Percentiles rank a stretch among this genome's conserved stretches.
Evolutionary conservation across 2,888 invertebrate genomes (phyloP).

Genomic region (Atherix ibis): DNA sequence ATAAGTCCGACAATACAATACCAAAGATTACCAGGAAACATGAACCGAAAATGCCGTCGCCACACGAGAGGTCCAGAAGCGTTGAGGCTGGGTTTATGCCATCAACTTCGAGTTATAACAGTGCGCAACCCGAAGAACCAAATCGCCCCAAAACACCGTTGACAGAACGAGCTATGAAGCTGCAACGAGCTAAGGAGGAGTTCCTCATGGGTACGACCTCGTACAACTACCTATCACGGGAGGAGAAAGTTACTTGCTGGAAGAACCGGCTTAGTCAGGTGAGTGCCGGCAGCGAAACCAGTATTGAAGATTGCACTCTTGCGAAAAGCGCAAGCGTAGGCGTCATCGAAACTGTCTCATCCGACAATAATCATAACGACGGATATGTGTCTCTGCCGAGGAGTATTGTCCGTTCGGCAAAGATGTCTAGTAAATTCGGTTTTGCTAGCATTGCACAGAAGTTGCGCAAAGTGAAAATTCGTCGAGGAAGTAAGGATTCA

Average conservation of each 20-base stretch:
- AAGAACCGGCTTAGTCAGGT: slow-evolving; percentile 39
- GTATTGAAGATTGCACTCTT: slow-evolving; percentile 35
- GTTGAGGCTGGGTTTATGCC: slow-evolving; percentile 9
- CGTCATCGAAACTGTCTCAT: slow-evolving; percentile 39
- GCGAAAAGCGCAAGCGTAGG: slow-evolving; percentile 61
- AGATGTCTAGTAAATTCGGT: slow-evolving; percentile 32
- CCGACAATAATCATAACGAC: slow-evolving; percentile 24
- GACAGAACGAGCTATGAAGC: slow-evolving; percentile 39
- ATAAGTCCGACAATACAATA: slow-evolving; percentile 24
- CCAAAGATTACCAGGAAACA: slow-evolving; percentile 27
- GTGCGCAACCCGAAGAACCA: slow-evolving; percentile 15
- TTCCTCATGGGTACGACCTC: slow-evolving; percentile 38
- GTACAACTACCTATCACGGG: slow-evolving; percentile 6
- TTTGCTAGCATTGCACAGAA: slow-evolving; percentile 43
- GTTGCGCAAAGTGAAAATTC: slow-evolving; percentile 40
- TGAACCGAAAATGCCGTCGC: slow-evolving; percentile 22
- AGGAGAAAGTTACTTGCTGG: slow-evolving; percentile 6
- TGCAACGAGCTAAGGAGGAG: slow-evolving; percentile 55
- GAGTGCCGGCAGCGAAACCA: slow-evolving; percentile 46
- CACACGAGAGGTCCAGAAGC: slow-evolving; percentile 19
- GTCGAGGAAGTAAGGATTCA: slow-evolving; percentile 20
- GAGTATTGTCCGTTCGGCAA: slow-evolving; percentile 24
- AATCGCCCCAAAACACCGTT: slow-evolving; percentile 23
- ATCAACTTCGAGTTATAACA: slow-evolving; percentile 15
- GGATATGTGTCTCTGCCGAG: slow-evolving; percentile 40